Percentiles rank a stretch among this genome's conserved stretches.
phyloP scores from a whole-genome alignment of 2,888 invertebrate species.

The Anarsia innoxiella region DNA sequence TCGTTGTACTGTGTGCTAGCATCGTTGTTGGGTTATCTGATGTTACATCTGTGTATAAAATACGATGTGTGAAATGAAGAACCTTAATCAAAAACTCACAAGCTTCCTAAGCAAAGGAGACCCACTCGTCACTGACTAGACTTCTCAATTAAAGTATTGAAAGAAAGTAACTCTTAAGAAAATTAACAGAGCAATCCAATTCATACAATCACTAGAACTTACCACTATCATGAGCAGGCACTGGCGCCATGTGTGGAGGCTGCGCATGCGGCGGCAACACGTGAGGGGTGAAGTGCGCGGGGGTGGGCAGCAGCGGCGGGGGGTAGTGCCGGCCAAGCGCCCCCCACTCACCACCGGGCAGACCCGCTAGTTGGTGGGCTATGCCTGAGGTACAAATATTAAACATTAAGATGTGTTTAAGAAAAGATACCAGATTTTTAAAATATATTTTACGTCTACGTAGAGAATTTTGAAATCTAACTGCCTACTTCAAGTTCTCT shows the following conservation, averaged over 20 bases:
- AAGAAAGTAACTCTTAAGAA: too few relatives aligned
- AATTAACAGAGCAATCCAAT: too few relatives aligned
- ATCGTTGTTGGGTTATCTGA: constrained; percentile 61
- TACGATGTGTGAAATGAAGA: too few relatives aligned
- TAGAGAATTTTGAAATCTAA: too few relatives aligned
- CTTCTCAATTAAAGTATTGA: neutral
- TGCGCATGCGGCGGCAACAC: constrained; percentile 71
- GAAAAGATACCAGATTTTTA: too few relatives aligned
- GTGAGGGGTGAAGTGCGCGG: constrained; percentile 75
- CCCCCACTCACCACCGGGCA: constrained; percentile 79
- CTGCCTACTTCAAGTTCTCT: too few relatives aligned
- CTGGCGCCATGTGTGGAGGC: constrained; percentile 55
- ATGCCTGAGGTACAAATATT: constrained; percentile 69
- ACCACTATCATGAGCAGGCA: constrained; percentile 69
- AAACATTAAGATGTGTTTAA: neutral
- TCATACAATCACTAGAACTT: too few relatives aligned
- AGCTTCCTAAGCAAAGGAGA: too few relatives aligned
- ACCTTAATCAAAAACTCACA: too few relatives aligned
- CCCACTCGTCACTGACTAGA: too few relatives aligned
- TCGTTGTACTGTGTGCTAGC: constrained; percentile 82
- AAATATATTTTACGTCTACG: too few relatives aligned
- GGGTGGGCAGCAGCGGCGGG: constrained; percentile 63
- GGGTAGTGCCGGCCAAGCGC: constrained; percentile 78
- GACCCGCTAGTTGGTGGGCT: constrained; percentile 82
- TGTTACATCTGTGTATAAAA: constrained; percentile 50